Evolutionary conservation across 2,888 invertebrate species (phyloP), one percentile per base, ranked within the genome.

Genomic region (Lacanobia oleracea): DNA sequence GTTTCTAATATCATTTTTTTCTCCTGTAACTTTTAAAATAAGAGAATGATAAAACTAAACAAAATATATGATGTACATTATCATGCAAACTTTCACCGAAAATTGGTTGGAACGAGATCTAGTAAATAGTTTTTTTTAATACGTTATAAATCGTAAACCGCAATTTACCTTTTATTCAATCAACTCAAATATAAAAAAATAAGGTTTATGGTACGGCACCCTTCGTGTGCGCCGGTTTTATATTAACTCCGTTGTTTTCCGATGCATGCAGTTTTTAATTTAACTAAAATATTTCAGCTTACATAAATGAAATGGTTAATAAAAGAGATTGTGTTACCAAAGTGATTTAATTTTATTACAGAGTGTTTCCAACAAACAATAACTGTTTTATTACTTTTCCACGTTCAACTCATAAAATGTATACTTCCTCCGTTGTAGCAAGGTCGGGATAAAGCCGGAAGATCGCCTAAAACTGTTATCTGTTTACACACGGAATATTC

Each of bases 321-420:
- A 45, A 33, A 33, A 37, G 8, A 53, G 45, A 72, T 48, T 54
- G n/a, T 60, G 60, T 56, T 33, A 33, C 59, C 51, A 68, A 16
- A 50, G 33, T 33, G 43, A 59, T 59, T 53, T 53, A 12, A 50
- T 59, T 71, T 71, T 23, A 71, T 69, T 45, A 21, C 51, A 7
- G 57, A 51, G 18, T 18, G 21, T 65, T 59, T 59, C 50, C 59
- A 51, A 69, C 59, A 71, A 69, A 69, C 70, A 69, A 59, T 71
- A 71, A 71, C 70, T 69, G 59, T 23, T 71, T 70, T 71, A 71
- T 71, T 59, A 50, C 69, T 69, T 43, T 56, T 67, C 68, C 56
- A 43, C 70, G 57, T 59, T 45, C 33, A 45, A 10, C 69, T 69
- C 57, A 45, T 71, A 59, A 71, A 69, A 51, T 18, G n/a, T 51